A percentile compares a stretch with the other conserved stretches of the same genome.
Conservation (phyloP, 35 echinoderm and acorn worm genomes). For the Heliocidaris tuberculata region DNA sequence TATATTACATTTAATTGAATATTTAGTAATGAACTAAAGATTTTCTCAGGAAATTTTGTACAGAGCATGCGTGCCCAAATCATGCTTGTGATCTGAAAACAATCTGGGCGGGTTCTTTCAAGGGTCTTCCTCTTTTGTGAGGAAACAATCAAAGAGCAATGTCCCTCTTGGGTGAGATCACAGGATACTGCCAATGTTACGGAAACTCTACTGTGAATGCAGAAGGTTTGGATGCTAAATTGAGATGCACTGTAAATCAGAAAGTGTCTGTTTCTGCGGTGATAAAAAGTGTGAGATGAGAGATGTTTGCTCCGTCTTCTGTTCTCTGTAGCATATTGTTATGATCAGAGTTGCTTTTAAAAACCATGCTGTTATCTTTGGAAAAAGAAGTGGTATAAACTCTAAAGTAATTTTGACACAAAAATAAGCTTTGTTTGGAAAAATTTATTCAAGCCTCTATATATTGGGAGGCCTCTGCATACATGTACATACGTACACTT, state of each 20-base stretch:
- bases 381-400: too few relatives aligned
- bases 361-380: neutral
- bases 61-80: neutral
- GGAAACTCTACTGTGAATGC: neutral
- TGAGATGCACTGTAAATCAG: neutral
- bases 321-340: neutral
- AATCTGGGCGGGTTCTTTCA: neutral
- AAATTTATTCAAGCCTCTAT: too few relatives aligned
- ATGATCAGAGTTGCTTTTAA: neutral
- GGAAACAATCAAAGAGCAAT: slow-evolving; percentile 17
- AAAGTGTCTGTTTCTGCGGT: neutral
- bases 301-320: neutral
- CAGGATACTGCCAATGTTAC: neutral
- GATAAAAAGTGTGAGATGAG: neutral
- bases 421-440: too few relatives aligned
- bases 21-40: neutral
- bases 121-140: neutral
- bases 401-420: too few relatives aligned
- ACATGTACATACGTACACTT: too few relatives aligned
- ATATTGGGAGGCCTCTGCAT: too few relatives aligned
- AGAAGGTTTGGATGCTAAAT: neutral
- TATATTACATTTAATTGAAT: neutral
- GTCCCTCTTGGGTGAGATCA: neutral
- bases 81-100: neutral
- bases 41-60: neutral